These are phyloP conservation scores for Crossaster papposus DNA, from an alignment of 53 echinoderm and acorn worm genomes.

Conservation along the genomic window DNA sequence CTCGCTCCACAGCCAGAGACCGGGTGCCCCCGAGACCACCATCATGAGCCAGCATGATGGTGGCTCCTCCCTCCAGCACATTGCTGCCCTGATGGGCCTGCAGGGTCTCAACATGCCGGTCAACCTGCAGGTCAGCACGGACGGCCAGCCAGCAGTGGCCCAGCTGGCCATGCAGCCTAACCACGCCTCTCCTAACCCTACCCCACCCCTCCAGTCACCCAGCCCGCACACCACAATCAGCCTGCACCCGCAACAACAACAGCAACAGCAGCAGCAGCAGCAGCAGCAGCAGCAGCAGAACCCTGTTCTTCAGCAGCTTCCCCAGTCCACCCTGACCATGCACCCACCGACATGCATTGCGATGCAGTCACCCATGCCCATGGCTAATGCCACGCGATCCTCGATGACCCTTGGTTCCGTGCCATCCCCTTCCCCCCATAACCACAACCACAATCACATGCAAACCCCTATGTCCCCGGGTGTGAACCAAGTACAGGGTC, in stretches of 20 bases:
- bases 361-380: constrained; percentile 58
- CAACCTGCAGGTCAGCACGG: constrained; percentile 47
- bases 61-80: constrained; percentile 65
- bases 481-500: constrained; percentile 6
- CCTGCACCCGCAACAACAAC: constrained; percentile 35
- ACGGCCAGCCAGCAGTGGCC: constrained; percentile 19
- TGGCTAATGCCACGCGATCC: constrained; percentile 26
- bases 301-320: neutral
- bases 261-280: constrained; percentile 34
- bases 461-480: constrained; percentile 14
- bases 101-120: constrained; percentile 55
- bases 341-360: constrained; percentile 40
- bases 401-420: constrained; percentile 43
- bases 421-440: constrained; percentile 48
- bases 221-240: constrained; percentile 28
- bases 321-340: constrained; percentile 44
- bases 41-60: constrained; percentile 58
- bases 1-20: constrained; percentile 28
- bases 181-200: constrained; percentile 52
- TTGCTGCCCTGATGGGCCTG: constrained; percentile 64
- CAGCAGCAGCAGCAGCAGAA: constrained; percentile 9
- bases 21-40: constrained; percentile 48
- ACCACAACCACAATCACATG: too few species aligned
- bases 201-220: constrained; percentile 46
- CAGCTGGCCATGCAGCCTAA: constrained; percentile 13